Base-by-base conservation (phyloP, 2,113 vertebrate genomes). In the Odontesthes bonariensis region DNA sequence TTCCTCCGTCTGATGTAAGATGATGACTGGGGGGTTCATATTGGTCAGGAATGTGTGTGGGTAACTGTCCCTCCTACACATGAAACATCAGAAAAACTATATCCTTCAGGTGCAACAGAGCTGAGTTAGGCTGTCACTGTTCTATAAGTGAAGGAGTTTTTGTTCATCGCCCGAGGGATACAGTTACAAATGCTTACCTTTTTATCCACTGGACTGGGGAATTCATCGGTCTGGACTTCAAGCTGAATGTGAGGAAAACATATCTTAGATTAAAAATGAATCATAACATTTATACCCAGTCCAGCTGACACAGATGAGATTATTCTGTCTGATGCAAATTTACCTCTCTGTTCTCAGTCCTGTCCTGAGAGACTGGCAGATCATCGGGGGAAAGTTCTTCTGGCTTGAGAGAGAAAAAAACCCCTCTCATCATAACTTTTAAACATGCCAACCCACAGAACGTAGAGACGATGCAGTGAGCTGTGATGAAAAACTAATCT, bases 311-410 rank as follows among this genome's bases (percentile, higher is more conserved):
- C 13, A 57, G 68, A 79, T 57, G 60, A 74, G 42, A 70, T 17
- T 33, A 67, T 52, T 47, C 42, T 56, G 54, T 58, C 51, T 55
- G 58, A 52, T 32, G 67, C 11, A 62, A 27, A 63, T 58, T 11
- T 66, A 93, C 92, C 84, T 86, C 54, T 63, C 20, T 83, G 74
- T 60, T 80, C 31, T 73, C 63, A 16, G 57, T 47, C 1, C 42
- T 66, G 23, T 87, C 86, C 19, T 3, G 32, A n/a, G 81, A 59
- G 17, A 47, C 17, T 2, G 44, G 51, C 1, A 68, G 57, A 14
- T 73, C 63, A 65, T 82, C 81, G 56, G 82, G 54, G 35, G 60
- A 68, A 32, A 81, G 12, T 52, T 93, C 79, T 44, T 90, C 91
- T 92, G 93, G 70, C 81, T 60, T 13, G 70, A n/a, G 27, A 46